These are phyloP conservation scores for Marcusenius ussheri DNA, from an alignment of 2,113 vertebrate species.

Conservation along the genomic window DNA sequence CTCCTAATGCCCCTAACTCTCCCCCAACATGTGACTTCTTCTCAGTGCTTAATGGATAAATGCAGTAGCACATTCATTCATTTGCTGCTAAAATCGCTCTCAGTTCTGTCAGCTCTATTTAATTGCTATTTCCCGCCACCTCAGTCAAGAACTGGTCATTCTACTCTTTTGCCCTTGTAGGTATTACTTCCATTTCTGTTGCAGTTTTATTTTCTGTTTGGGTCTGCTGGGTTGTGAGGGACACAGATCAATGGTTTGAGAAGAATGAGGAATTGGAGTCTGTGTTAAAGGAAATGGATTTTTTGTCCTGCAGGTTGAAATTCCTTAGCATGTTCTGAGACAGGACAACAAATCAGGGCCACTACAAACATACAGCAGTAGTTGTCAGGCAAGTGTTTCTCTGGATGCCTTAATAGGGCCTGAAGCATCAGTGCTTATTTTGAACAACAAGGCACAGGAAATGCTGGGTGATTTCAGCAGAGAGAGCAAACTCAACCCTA, in stretches of 20 bases:
- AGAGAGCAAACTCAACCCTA: neutral
- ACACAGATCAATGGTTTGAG: neutral
- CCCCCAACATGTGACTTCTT: neutral
- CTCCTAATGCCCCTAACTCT: neutral
- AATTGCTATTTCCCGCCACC: neutral
- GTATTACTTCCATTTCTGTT: neutral
- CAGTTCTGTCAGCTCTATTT: neutral
- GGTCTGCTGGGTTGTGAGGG: neutral
- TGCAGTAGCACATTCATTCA: constrained; percentile 17
- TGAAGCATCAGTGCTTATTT: neutral
- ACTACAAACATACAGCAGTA: neutral
- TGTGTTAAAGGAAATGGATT: neutral
- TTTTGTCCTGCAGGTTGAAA: neutral
- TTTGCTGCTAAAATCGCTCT: neutral
- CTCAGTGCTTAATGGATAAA: neutral
- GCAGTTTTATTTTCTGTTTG: neutral
- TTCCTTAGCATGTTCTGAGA: neutral
- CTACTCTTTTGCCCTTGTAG: neutral
- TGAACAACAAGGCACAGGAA: neutral
- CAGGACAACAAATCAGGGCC: neutral
- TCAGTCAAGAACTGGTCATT: neutral
- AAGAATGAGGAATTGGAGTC: neutral
- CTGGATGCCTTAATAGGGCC: neutral
- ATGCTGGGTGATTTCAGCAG: neutral
- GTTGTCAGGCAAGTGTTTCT: neutral